Conservation (phyloP, 2,797 vertebrate genomes). For the Poeciliopsis gracilis region DNA sequence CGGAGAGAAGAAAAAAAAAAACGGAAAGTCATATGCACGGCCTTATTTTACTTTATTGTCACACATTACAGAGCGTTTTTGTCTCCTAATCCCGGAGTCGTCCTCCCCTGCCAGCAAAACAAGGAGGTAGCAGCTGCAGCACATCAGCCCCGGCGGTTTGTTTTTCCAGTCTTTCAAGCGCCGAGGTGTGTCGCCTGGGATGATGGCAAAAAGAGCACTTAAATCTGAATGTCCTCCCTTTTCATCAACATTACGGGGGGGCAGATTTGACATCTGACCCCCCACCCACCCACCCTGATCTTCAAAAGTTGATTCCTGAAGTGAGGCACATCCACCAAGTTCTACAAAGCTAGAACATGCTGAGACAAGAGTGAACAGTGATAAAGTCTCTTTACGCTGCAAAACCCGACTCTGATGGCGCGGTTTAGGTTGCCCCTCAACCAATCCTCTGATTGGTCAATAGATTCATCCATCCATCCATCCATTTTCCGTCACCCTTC, state of each 20-base stretch:
- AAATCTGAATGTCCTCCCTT: conserved; percentile 54
- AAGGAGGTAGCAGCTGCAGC: conserved; percentile 56
- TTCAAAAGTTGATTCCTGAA: conserved; percentile 60
- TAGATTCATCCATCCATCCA: too few relatives aligned
- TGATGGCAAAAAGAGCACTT: conserved; percentile 62
- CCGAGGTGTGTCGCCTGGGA: conserved; percentile 52
- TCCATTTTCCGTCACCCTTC: too few relatives aligned
- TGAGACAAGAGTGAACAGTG: background rate
- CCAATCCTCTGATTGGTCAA: too few relatives aligned
- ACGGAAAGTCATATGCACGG: conserved; percentile 66
- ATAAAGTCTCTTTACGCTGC: background rate
- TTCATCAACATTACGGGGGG: conserved; percentile 71
- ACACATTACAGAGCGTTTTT: conserved; percentile 59
- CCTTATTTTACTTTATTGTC: conserved; percentile 69
- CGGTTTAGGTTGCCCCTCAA: too few relatives aligned
- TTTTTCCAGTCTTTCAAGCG: conserved; percentile 60
- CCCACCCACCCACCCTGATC: conserved; percentile 24
- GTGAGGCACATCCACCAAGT: background rate
- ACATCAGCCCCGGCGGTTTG: conserved; percentile 49
- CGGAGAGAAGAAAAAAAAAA: conserved; percentile 51
- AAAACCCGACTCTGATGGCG: too few relatives aligned
- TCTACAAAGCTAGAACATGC: background rate
- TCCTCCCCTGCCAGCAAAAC: conserved; percentile 23
- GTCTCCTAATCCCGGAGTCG: conserved; percentile 60
- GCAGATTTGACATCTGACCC: conserved; percentile 39